Base-by-base conservation (phyloP, 2,797 vertebrate genomes). In the Podarcis siculus region DNA sequence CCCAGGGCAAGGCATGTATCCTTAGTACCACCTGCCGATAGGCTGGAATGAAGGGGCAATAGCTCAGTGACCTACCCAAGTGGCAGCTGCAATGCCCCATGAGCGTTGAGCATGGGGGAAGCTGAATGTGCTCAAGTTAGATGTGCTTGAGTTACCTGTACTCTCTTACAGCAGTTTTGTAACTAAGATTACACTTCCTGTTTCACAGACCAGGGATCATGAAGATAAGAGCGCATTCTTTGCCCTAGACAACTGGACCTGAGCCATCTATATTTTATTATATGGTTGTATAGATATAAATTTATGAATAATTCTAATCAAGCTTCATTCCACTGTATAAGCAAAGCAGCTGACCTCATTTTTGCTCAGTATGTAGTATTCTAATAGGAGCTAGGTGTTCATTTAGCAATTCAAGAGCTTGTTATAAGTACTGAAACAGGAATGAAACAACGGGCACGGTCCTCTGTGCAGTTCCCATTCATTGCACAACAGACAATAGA, bases 11-110 rank as follows among this genome's bases (percentile, higher is more conserved):
- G 49, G 49, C 49, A 55, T 55, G 49, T 4, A 55, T 55, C 13
- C 49, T 55, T 55, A 55, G 49, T 55, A 55, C 49, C 49, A 55
- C 13, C 13, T 55, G 49, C 49, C 49, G 0, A 55, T 55, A 55
- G 49, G 49, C 49, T 55, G 13, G 49, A 15, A 55, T 15, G 49
- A 55, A 1, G 49, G 49, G 49, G 49, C 49, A 55, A 55, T 55
- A 55, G 49, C 13, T 15, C 0, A 1, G 49, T 0, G 49, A 55
- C 13, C 49, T 55, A 1, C 49, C 49, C 3, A 0, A 55, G 13
- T 55, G 49, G 49, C 49, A 55, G 13, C 13, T 55, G 49, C 49
- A 4, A 15, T 15, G 49, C 49, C 12, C 49, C 49, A 49, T 49
- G 49, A 13, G 49, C 3, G 10, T 12, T 49, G 49, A 13, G 12